Percentiles rank a stretch among this genome's conserved stretches.
phyloP scores from a whole-genome alignment of 2,888 invertebrate genomes.

The Blomia tropicalis region DNA sequence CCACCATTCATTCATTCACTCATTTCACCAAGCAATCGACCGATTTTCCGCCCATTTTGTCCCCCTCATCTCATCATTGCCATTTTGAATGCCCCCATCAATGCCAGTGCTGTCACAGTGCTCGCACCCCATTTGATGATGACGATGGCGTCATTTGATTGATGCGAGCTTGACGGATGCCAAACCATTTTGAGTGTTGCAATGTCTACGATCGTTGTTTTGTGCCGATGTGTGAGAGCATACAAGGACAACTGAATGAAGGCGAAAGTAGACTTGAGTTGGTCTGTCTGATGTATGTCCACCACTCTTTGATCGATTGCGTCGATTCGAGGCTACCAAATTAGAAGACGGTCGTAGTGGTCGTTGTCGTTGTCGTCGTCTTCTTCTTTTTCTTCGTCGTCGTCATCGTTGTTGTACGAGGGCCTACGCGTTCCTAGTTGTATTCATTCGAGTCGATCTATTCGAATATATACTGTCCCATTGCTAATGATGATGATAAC shows the following conservation, averaged over 20 bases:
- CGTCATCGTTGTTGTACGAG: no score
- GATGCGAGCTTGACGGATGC: background rate
- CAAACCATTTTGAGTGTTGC: background rate
- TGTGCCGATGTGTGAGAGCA: no score
- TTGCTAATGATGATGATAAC: background rate
- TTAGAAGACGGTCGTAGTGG: background rate
- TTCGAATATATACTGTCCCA: no score
- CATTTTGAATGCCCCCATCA: no score
- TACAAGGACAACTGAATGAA: background rate
- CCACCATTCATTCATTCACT: background rate
- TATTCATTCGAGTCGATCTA: no score
- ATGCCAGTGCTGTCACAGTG: no score
- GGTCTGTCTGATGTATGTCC: background rate
- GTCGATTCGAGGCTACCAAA: background rate
- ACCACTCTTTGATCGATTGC: constrained; percentile 13
- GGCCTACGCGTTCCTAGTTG: no score
- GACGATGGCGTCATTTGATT: background rate
- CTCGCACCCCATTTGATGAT: no score
- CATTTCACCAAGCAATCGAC: no score
- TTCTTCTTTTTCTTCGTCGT: background rate
- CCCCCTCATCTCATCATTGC: no score
- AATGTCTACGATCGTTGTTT: no score
- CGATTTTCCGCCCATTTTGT: no score
- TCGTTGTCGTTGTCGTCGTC: background rate
- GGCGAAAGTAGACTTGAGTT: background rate